phyloP scores from a whole-genome alignment of 2,113 vertebrate species.

The Oncorhynchus masou region DNA sequence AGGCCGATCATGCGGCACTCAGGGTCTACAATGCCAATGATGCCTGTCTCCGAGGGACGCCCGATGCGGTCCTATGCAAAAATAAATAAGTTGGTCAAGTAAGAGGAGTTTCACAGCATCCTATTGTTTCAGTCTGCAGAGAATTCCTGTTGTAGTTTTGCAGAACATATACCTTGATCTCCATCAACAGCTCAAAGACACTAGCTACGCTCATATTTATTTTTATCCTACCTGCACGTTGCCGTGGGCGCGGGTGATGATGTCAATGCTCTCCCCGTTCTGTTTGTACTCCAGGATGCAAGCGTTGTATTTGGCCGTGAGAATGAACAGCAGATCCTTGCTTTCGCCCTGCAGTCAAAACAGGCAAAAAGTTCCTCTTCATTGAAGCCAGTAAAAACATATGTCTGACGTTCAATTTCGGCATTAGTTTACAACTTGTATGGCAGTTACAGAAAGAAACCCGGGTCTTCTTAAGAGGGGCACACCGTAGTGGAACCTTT shows the following conservation, averaged over 20 bases:
- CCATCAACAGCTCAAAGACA: too few relatives aligned
- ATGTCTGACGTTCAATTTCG: too few relatives aligned
- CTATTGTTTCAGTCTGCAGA: too few relatives aligned
- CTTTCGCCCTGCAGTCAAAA: constrained; percentile 84
- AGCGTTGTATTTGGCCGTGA: constrained; percentile 97
- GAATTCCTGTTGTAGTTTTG: too few relatives aligned
- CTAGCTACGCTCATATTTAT: background rate
- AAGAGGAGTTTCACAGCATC: too few relatives aligned
- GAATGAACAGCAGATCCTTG: constrained; percentile 94
- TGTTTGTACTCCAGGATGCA: constrained; percentile 99
- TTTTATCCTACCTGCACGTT: constrained; percentile 89
- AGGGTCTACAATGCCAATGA: constrained; percentile 96
- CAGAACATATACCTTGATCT: too few relatives aligned
- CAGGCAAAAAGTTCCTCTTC: background rate
- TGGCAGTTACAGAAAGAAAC: too few relatives aligned
- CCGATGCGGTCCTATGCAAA: constrained; percentile 90
- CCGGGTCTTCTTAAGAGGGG: too few relatives aligned
- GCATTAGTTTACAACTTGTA: too few relatives aligned
- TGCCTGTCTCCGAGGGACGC: constrained; percentile 94
- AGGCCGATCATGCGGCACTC: constrained; percentile 98
- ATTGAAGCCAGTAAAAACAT: too few relatives aligned
- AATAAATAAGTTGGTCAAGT: background rate
- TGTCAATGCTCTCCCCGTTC: constrained; percentile 94
- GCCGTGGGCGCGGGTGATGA: constrained; percentile 94
- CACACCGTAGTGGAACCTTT: too few relatives aligned